phyloP scores from a whole-genome alignment of 2,797 vertebrate genomes.

The Botia kubotai region DNA sequence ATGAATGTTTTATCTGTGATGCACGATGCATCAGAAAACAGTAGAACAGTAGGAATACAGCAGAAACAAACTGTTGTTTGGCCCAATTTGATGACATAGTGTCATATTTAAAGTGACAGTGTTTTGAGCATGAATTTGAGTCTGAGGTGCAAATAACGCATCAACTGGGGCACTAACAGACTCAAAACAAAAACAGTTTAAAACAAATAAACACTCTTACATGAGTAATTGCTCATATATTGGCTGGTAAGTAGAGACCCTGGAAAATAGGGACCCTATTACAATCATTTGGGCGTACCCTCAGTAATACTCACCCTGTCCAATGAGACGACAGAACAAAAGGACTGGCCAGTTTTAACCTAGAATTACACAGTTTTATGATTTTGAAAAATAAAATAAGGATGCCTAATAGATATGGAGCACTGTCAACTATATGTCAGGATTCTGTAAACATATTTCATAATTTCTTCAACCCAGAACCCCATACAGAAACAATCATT shows the following conservation, averaged over 20 bases:
- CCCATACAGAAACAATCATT: no score
- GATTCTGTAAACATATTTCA: not conserved
- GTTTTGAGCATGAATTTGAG: constrained; percentile 21
- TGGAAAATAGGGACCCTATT: not conserved
- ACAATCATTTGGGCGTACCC: not conserved
- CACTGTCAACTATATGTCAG: not conserved
- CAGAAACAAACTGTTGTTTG: constrained; percentile 29
- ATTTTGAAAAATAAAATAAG: not conserved
- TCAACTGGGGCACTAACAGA: constrained; percentile 28
- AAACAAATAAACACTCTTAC: constrained; percentile 21
- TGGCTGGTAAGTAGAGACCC: not conserved
- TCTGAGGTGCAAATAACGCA: constrained; percentile 35
- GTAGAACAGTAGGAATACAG: no score
- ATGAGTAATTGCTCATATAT: not conserved
- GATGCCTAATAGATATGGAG: not conserved
- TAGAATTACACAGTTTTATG: not conserved
- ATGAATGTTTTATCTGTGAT: constrained; percentile 28
- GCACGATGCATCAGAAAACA: constrained; percentile 17
- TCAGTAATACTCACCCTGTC: not conserved
- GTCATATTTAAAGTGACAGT: constrained; percentile 16
- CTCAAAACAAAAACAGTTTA: constrained; percentile 29
- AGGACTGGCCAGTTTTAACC: not conserved
- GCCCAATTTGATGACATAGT: constrained; percentile 39
- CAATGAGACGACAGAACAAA: not conserved
- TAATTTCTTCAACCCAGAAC: no score